Conservation (phyloP, 2,797 vertebrate genomes). For the Ptychadena robeensis region DNA sequence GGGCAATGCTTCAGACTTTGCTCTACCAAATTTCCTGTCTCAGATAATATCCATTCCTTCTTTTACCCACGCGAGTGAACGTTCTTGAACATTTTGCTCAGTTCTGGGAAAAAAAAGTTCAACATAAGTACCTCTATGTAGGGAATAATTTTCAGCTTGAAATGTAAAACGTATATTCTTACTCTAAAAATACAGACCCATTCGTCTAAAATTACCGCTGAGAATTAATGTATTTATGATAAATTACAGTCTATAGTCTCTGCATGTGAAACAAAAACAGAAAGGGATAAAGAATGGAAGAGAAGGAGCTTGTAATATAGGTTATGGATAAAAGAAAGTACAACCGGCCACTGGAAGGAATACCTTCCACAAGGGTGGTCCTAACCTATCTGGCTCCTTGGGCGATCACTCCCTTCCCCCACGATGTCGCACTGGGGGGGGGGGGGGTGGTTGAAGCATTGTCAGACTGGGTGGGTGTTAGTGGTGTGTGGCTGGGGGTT, state of each 20-base stretch:
- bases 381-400: too few relatives aligned
- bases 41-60: not conserved
- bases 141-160: not conserved
- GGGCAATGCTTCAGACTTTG: not conserved
- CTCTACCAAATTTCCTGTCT: not conserved
- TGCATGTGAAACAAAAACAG: not conserved
- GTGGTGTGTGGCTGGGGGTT: too few relatives aligned
- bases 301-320: not conserved
- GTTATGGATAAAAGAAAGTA: too few relatives aligned
- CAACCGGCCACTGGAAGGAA: too few relatives aligned
- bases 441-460: too few relatives aligned
- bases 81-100: not conserved
- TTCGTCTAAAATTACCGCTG: not conserved
- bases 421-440: too few relatives aligned
- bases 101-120: not conserved
- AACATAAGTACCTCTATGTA: slow-evolving; percentile 14
- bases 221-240: not conserved
- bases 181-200: slow-evolving; percentile 9
- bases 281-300: not conserved
- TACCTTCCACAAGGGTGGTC: too few relatives aligned
- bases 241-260: not conserved
- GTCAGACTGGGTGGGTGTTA: too few relatives aligned
- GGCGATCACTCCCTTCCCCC: too few relatives aligned
- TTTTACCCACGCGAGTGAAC: not conserved
- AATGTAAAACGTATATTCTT: slow-evolving; percentile 22